phyloP scores from a whole-genome alignment of 1,140 invertebrate species.

The Pseudoatta argentina region DNA sequence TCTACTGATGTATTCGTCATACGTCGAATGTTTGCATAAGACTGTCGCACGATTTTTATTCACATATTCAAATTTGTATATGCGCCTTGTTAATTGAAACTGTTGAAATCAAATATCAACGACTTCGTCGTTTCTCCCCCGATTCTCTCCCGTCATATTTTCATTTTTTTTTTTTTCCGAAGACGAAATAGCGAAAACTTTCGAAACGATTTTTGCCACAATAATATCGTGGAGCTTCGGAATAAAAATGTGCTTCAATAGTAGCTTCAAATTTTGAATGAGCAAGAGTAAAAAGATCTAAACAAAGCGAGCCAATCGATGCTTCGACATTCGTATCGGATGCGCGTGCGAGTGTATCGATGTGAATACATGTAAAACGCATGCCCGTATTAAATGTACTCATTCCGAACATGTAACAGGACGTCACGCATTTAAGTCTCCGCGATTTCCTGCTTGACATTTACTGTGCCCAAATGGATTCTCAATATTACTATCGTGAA shows the following conservation, averaged over 20 bases:
- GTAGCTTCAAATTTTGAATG: neutral
- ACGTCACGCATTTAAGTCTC: constrained; percentile 63
- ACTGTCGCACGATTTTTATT: too few species aligned
- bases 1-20: neutral
- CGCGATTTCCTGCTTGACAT: constrained; percentile 55
- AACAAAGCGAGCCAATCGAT: neutral
- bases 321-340: neutral
- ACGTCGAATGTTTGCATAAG: neutral
- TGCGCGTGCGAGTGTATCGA: neutral
- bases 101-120: constrained; percentile 16
- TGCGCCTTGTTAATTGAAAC: neutral
- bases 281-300: too few species aligned
- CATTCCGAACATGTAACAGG: constrained; percentile 64
- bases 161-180: neutral
- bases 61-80: neutral
- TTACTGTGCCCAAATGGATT: neutral
- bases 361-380: neutral
- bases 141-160: neutral
- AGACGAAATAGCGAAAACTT: neutral
- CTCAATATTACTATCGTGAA: neutral
- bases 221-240: neutral
- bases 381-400: neutral
- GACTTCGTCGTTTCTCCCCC: neutral
- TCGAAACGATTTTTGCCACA: neutral
- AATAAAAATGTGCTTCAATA: too few species aligned